Conservation (phyloP, 2,113 vertebrate species). For the Odontophorus gujanensis region DNA sequence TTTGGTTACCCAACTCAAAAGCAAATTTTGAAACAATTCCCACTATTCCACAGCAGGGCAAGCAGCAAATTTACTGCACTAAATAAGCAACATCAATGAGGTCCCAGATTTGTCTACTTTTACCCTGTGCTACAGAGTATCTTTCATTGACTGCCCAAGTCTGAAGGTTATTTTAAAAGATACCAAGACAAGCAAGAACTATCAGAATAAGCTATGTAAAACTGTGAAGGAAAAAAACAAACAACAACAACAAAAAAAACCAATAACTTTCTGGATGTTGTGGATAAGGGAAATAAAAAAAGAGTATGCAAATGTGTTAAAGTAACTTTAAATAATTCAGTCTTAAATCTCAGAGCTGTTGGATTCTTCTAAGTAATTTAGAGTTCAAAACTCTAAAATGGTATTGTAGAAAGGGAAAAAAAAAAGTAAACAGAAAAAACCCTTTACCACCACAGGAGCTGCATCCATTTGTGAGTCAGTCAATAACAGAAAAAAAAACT, state of each 20-base stretch:
- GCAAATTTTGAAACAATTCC: not conserved
- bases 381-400: not conserved
- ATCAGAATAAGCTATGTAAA: not conserved
- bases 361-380: not conserved
- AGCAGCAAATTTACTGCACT: not conserved
- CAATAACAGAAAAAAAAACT: not conserved
- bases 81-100: not conserved
- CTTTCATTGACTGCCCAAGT: not conserved
- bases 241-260: not conserved
- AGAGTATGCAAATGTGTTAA: not conserved
- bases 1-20: not conserved
- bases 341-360: not conserved
- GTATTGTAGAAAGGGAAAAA: not conserved
- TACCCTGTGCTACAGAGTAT: not conserved
- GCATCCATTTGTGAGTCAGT: not conserved
- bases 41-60: not conserved
- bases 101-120: not conserved
- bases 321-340: not conserved
- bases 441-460: not conserved
- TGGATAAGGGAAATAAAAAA: not conserved
- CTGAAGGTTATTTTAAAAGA: not conserved
- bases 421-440: not conserved
- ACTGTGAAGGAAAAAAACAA: not conserved
- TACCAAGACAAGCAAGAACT: not conserved
- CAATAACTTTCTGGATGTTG: not conserved